Percentiles rank a stretch among this genome's conserved stretches.
Evolutionary conservation across 1,140 invertebrate species (phyloP).

Genomic region (Zelostemma sp.): DNA sequence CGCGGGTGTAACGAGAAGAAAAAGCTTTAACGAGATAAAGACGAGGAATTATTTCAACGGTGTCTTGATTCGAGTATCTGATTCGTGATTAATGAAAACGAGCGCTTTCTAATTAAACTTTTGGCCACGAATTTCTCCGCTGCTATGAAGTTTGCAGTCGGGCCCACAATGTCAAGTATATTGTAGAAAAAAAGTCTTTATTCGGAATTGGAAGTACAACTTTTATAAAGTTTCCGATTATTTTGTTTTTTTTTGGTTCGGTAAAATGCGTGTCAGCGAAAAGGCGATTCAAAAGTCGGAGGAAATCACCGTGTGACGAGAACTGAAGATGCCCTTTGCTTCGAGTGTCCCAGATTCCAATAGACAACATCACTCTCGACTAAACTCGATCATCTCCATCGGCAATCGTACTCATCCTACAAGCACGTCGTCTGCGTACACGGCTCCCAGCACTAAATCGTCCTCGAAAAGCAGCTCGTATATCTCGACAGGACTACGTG

Average conservation of each 20-base stretch:
- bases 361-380: neutral
- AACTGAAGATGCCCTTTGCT: neutral
- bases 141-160: no score
- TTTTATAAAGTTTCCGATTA: no score
- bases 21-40: neutral
- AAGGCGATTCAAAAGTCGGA: no score
- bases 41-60: neutral
- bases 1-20: neutral
- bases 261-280: no score
- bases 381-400: constrained; percentile 8
- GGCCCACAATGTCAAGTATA: no score
- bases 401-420: constrained; percentile 2
- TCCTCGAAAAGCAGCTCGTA: neutral
- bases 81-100: no score
- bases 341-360: no score
- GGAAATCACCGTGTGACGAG: neutral
- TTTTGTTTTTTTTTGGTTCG: no score
- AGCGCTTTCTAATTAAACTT: neutral
- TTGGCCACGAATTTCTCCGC: neutral
- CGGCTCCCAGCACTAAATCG: neutral
- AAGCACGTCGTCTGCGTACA: neutral
- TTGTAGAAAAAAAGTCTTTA: no score
- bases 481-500: neutral
- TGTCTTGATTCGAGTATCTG: no score
- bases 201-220: no score